Evolutionary conservation across 2,797 vertebrate genomes (phyloP).

Genomic region (Oryzias dopingdopingensis): DNA sequence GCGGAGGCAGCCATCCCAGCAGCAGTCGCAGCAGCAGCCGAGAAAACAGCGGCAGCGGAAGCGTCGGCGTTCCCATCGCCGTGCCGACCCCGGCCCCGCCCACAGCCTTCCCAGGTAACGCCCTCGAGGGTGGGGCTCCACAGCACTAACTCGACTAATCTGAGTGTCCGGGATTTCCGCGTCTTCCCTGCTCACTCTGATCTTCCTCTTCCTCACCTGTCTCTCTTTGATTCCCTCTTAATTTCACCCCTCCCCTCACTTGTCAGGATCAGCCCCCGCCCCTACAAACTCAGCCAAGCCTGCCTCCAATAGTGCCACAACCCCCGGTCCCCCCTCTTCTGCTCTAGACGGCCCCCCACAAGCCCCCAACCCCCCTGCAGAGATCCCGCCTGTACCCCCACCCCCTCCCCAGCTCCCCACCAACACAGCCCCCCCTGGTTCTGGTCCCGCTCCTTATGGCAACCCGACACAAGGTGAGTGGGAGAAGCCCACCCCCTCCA

Average conservation of each 20-base stretch:
- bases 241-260: slow-evolving; percentile 66
- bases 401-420: slow-evolving; percentile 91
- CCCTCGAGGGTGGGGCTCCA: neutral
- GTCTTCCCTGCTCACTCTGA: slow-evolving; percentile 35
- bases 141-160: slow-evolving; percentile 38
- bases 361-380: slow-evolving; percentile 71
- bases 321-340: slow-evolving; percentile 77
- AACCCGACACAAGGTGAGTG: slow-evolving; percentile 92
- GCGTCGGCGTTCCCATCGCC: slow-evolving; percentile 94
- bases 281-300: slow-evolving; percentile 76
- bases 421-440: slow-evolving; percentile 81
- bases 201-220: slow-evolving; percentile 43
- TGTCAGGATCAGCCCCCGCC: slow-evolving; percentile 83
- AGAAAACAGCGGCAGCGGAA: slow-evolving; percentile 99
- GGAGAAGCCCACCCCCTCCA: slow-evolving; percentile 23
- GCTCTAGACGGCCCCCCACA: slow-evolving; percentile 71
- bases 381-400: slow-evolving; percentile 90
- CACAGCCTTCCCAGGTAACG: slow-evolving; percentile 91
- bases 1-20: slow-evolving; percentile 95
- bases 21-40: slow-evolving; percentile 98
- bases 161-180: slow-evolving; percentile 11
- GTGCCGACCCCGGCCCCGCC: slow-evolving; percentile 96
- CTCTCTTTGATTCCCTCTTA: slow-evolving; percentile 15
- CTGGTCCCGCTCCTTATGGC: slow-evolving; percentile 77
- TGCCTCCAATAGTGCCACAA: slow-evolving; percentile 66